Conservation (phyloP, 2,888 invertebrate species). For the Bombyx huttoni region DNA sequence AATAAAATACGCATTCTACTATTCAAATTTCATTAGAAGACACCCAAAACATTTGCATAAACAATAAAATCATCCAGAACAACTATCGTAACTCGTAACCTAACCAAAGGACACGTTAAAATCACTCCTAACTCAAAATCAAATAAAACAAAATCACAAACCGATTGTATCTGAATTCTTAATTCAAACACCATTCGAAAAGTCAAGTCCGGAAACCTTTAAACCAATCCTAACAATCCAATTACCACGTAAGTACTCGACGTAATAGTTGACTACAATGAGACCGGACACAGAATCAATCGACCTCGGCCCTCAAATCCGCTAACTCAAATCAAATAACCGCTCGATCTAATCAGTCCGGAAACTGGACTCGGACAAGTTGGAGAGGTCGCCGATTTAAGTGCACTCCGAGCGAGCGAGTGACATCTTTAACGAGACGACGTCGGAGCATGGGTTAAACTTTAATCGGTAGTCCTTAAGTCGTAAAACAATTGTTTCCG, state of each 20-base stretch:
- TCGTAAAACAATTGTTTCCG: background rate
- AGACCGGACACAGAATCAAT: conserved; percentile 11
- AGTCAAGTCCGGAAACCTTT: background rate
- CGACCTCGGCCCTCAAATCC: conserved; percentile 23
- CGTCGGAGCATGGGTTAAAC: background rate
- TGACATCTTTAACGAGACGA: conserved; percentile 23
- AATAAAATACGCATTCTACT: no score
- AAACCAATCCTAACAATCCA: background rate
- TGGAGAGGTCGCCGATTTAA: conserved; percentile 29
- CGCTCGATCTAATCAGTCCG: conserved; percentile 46
- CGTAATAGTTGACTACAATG: background rate
- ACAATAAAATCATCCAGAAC: no score
- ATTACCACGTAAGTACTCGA: background rate
- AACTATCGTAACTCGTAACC: no score
- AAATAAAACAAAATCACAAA: no score
- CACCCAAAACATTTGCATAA: no score
- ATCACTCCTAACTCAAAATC: no score
- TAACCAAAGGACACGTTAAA: no score
- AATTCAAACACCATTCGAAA: background rate
- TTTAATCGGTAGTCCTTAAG: conserved; percentile 7
- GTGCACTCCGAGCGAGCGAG: conserved; percentile 23
- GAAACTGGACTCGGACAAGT: conserved; percentile 32
- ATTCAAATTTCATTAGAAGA: no score
- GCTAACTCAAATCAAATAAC: conserved; percentile 48
- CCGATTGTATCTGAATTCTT: background rate